Evolutionary conservation across 2,888 invertebrate species (phyloP), one percentile per base, ranked within the genome.

Genomic region (Acanthosepion lycidas): DNA sequence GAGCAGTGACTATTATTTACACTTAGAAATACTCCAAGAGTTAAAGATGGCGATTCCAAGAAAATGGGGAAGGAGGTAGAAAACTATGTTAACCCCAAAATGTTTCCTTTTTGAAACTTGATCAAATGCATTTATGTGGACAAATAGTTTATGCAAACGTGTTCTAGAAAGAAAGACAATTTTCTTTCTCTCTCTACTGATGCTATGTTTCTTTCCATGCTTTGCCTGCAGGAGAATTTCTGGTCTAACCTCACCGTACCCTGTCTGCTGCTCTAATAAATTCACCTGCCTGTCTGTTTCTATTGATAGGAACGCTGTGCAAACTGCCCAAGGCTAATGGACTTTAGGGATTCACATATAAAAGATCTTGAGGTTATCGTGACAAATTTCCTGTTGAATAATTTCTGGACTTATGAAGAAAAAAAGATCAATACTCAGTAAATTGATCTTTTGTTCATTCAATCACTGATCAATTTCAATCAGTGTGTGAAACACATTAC

Each of bases 101-200:
- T n/a, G n/a, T 78, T 78, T 78, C 78, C 78, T 78, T n/a, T 78
- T 78, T 78, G 78, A 78, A 33, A 78, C n/a, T 78, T n/a, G 33
- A n/a, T 33, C n/a, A 12, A 9, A 78, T 9, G 15, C n/a, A 33
- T 78, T 78, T 78, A 78, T 15, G n/a, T 78, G 15, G 12, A 18
- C 78, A 33, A 78, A 78, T 78, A 78, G n/a, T 12, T 78, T 78
- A 15, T n/a, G 12, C n/a, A 78, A 78, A n/a, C n/a, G 33, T 78
- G 33, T 78, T 78, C 12, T 5, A 78, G 15, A 78, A 78, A 18
- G 78, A 78, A 33, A n/a, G n/a, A 78, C n/a, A n/a, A 23, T n/a
- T 15, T n/a, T n/a, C 28, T 78, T 9, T 78, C 12, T 28, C 5
- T 78, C n/a, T 78, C n/a, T 33, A n/a, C 18, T 15, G 78, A 78